Evolutionary conservation across 1,140 invertebrate genomes (phyloP).

Genomic region (Hyphantria cunea): DNA sequence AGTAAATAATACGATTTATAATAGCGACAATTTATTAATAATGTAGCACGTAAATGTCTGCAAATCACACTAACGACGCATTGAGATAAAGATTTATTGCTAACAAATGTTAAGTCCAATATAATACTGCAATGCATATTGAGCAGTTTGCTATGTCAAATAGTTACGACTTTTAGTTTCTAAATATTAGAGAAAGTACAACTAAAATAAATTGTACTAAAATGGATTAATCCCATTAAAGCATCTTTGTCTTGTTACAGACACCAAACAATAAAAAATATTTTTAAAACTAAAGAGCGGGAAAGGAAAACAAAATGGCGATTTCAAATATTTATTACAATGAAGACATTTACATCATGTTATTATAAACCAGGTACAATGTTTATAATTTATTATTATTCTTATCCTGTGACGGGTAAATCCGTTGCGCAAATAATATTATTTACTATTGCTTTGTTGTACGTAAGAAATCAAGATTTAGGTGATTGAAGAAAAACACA

Average conservation of each 20-base stretch:
- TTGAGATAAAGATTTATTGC: constrained; percentile 13
- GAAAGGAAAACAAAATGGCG: constrained; percentile 47
- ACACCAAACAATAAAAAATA: constrained; percentile 2
- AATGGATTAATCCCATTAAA: too few relatives aligned
- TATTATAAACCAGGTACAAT: constrained; percentile 79
- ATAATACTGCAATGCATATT: neutral
- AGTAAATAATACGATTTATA: constrained; percentile 11
- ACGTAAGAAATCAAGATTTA: too few relatives aligned
- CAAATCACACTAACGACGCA: constrained; percentile 13
- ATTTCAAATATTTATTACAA: constrained; percentile 80
- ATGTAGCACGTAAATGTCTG: constrained; percentile 7
- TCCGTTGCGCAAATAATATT: too few relatives aligned
- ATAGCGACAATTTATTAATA: constrained; percentile 24
- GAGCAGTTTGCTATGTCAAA: too few relatives aligned
- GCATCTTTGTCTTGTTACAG: neutral
- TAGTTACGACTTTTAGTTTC: too few relatives aligned
- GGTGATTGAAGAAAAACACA: too few relatives aligned
- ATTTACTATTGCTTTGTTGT: too few relatives aligned
- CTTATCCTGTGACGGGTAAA: too few relatives aligned
- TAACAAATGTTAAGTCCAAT: constrained; percentile 8
- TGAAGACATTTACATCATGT: constrained; percentile 73
- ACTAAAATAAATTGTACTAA: neutral
- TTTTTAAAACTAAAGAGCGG: constrained; percentile 2
- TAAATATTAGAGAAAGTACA: neutral
- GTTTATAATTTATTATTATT: constrained; percentile 64